Base-by-base conservation (phyloP, 1,140 invertebrate genomes). In the Odontomachus brunneus region DNA sequence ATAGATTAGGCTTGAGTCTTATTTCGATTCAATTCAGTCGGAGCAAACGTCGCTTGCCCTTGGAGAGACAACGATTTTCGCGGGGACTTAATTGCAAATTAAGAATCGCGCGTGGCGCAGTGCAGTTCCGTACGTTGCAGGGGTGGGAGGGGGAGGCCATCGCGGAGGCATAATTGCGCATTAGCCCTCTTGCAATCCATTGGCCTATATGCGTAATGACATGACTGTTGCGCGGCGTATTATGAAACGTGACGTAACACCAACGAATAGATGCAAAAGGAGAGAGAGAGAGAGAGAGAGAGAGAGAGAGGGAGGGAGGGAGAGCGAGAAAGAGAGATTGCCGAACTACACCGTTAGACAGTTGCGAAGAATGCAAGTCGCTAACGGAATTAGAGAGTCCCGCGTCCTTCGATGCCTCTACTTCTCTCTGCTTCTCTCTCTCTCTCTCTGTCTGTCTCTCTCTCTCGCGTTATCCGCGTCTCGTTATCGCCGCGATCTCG, bases 201-300 rank as follows among this genome's bases (percentile, higher is more conserved):
- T 71, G 75, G 65, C 75, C 75, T 80, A 71, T 80, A 80, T 80
- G 75, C 65, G 75, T 80, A 80, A 80, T 80, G 65, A 74, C 80
- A 76, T 19, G 57, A 74, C 44, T 44, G 57, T 22, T 24, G 63
- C 33, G 22, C 67, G 53, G 59, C 24, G 80, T 49, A 63, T 82
- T 82, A 73, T 74, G 80, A 72, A 74, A 82, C 19, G 15, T 74
- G 80, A 72, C 26, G 67, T 82, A 73, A 74, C 33, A n/a, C 57
- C 44, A 29, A 62, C 75, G 63, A 80, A 80, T 71, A 55, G 65
- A 24, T 38, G 33, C 38, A 11, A 44, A 44, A n/a, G n/a, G n/a
- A n/a, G n/a, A n/a, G n/a, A n/a, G n/a, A 7, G 9, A 44, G 38
- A 44, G 38, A 44, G 38, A 44, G 3, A 7, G 3, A 11, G 9